Conservation (phyloP, 2,113 vertebrate genomes). For the Ascaphus truei region DNA sequence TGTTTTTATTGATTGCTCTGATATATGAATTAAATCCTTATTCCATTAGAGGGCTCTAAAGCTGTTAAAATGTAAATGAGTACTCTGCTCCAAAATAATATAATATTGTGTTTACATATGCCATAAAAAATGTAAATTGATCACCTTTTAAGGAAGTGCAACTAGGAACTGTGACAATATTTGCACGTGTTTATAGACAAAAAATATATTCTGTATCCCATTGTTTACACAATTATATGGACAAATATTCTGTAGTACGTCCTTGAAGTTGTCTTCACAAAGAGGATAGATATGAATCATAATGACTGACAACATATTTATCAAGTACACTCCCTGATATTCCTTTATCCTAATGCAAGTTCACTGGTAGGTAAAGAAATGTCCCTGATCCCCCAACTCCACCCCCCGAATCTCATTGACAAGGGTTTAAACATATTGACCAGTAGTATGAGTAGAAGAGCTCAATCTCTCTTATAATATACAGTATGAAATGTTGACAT, state of each 20-base stretch:
- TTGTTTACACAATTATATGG: no score
- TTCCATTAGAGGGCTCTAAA: conserved; percentile 43
- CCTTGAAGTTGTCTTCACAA: background rate
- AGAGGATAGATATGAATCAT: conserved; percentile 27
- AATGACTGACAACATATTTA: background rate
- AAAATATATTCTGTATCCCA: background rate
- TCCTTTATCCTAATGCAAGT: background rate
- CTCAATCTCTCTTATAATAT: no score
- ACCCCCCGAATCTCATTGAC: no score
- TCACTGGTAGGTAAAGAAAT: no score
- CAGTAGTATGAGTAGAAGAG: no score
- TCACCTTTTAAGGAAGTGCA: conserved; percentile 25
- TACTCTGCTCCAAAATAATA: conserved; percentile 34
- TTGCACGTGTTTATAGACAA: conserved; percentile 2
- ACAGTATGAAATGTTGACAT: no score
- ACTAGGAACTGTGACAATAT: background rate
- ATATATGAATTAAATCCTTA: conserved; percentile 39
- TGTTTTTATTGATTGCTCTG: conserved; percentile 34
- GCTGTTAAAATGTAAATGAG: conserved; percentile 39
- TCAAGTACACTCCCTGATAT: background rate
- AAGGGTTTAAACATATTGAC: no score
- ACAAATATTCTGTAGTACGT: background rate
- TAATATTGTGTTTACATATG: conserved; percentile 37
- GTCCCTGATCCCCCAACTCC: no score
- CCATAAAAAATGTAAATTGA: conserved; percentile 37